Percentiles rank a stretch among this genome's conserved stretches.
These are phyloP conservation scores for Syngnathus acus DNA, from an alignment of 2,797 vertebrate species.

Conservation along the genomic window DNA sequence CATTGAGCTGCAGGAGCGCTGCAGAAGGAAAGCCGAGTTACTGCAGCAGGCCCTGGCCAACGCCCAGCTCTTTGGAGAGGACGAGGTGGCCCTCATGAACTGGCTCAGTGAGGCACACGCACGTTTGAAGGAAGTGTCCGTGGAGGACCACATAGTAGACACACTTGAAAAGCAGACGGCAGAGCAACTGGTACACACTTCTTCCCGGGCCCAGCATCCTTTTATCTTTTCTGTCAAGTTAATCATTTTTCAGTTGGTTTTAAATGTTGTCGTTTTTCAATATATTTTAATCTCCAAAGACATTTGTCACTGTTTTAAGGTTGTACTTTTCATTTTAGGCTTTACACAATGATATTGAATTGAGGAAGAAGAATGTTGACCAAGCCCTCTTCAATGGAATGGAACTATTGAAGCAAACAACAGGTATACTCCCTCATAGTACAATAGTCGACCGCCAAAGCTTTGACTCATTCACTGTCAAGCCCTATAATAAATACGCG, in stretches of 20 bases:
- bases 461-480: not conserved
- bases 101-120: conserved; percentile 88
- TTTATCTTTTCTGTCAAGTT: conserved; percentile 50
- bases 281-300: not conserved
- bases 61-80: conserved; percentile 92
- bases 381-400: conserved; percentile 88
- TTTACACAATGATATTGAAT: conserved; percentile 85
- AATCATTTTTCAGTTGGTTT: conserved; percentile 1
- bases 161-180: conserved; percentile 81
- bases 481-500: not conserved
- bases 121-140: conserved; percentile 76
- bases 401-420: conserved; percentile 94
- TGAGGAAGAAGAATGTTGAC: conserved; percentile 85
- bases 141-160: conserved; percentile 79
- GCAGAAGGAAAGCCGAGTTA: conserved; percentile 82
- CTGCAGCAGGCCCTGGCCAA: conserved; percentile 90
- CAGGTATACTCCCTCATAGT: conserved; percentile 71
- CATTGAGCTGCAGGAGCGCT: conserved; percentile 89
- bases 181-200: conserved; percentile 85
- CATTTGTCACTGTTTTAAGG: conserved; percentile 7
- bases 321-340: conserved; percentile 59
- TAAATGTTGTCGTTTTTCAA: not conserved
- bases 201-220: conserved; percentile 55
- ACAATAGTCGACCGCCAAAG: not conserved
- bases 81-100: conserved; percentile 95